Evolutionary conservation across 1,140 invertebrate species (phyloP), one percentile per base, ranked within the genome.

Genomic region (Drosophila insularis): DNA sequence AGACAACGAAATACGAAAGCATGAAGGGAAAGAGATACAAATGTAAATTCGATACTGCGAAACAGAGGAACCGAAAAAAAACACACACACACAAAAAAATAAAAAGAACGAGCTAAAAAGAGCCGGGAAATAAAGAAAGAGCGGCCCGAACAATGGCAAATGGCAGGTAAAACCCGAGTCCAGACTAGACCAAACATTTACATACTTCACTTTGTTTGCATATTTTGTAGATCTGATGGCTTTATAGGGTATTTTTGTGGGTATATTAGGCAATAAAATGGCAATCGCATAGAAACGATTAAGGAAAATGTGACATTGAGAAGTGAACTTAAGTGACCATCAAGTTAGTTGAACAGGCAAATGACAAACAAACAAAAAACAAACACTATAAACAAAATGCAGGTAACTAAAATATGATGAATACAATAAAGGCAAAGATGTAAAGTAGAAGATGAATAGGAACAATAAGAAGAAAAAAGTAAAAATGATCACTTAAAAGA

Each of bases 171-270:
- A 76, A 56, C 37, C 56, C 56, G 17, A 39, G 50, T 63, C 55
- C 37, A 65, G 72, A 60, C 74, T 54, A 66, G 60, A 55, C 76
- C 68, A 86, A 86, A 86, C 64, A 84, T 84, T 86, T 84, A 77
- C 81, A 84, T 85, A 75, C 32, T 81, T 23, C 68, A 78, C 78
- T 86, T 86, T 59, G 61, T 85, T 81, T 85, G 74, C 81, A 86
- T 86, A 78, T 86, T 78, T 73, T 70, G 27, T 63, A 67, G 70
- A 2, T 35, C 58, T 68, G 13, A 40, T 53, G 58, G 62, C 2
- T 39, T 67, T 67, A 23, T 43, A 43, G 31, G 73, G 73, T 75
- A 68, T 74, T 21, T 11, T 0, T 6, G 8, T 3, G 73, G 72
- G 53, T 54, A 43, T 56, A 59, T 63, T 10, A 13, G 21, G 8